Percentiles rank a stretch among this genome's conserved stretches.
These are phyloP conservation scores for Sebastes nivosus DNA, from an alignment of 2,797 vertebrate genomes.

Conservation along the genomic window DNA sequence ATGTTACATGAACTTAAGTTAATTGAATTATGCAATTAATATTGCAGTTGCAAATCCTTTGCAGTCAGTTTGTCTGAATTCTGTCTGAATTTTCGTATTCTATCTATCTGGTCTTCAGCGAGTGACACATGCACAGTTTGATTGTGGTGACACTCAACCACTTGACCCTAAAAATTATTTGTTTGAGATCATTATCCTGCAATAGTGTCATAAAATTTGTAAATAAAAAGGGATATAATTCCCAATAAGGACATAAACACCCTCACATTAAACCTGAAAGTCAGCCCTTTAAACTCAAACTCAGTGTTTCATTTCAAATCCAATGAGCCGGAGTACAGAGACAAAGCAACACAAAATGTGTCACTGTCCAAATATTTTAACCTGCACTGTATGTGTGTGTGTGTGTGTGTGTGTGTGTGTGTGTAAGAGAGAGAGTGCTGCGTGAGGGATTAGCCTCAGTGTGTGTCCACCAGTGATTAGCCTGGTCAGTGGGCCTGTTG, in stretches of 20 bases:
- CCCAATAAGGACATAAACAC: not conserved
- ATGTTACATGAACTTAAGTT: not conserved
- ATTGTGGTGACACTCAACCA: not conserved
- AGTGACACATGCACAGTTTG: not conserved
- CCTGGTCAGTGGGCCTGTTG: slow-evolving; percentile 86
- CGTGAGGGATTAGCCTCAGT: slow-evolving; percentile 80
- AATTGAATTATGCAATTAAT: not conserved
- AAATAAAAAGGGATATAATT: not conserved
- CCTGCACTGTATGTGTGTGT: slow-evolving; percentile 15
- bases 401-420: slow-evolving; percentile 4
- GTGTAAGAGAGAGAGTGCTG: slow-evolving; percentile 32
- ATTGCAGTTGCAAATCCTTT: not conserved
- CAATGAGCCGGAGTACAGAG: not conserved
- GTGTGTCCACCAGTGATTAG: slow-evolving; percentile 86
- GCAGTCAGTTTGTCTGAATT: not conserved
- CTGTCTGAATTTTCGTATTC: not conserved
- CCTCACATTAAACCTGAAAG: not conserved
- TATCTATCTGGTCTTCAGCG: not conserved
- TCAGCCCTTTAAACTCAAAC: not conserved
- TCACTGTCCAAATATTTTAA: slow-evolving; percentile 54
- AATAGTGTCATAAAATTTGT: not conserved
- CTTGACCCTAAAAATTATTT: no score
- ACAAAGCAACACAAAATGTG: slow-evolving; percentile 18
- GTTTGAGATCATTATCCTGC: not conserved
- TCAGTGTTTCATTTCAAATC: slow-evolving; percentile 10